Evolutionary conservation across 2,888 invertebrate genomes (phyloP), one percentile per base, ranked within the genome.

Genomic region (Agriotes lineatus): DNA sequence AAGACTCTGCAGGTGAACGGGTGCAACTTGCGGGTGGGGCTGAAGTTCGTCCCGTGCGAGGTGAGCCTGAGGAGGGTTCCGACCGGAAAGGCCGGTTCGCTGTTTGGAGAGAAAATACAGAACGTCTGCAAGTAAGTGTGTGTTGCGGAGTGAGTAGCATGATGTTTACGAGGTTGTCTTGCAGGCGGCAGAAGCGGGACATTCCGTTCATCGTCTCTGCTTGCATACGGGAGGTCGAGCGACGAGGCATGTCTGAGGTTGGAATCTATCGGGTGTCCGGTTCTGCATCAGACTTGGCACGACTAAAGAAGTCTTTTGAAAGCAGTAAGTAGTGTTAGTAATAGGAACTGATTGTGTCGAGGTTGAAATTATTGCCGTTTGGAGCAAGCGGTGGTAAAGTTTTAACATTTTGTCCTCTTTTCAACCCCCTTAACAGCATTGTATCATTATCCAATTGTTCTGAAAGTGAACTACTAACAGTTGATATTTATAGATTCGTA

Each of bases 181-280:
- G 1, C 18, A 93, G 93, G 82, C 89, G 93, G 54, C 93, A 94
- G 80, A 94, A 93, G 82, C 90, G 93, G 71, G 92, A 92, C 83
- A 91, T 91, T 80, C 97, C 97, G 72, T 95, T 96, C 82, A 93
- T 97, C 76, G 91, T 97, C 77, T 94, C 94, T 73, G 93, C 96
- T 61, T 97, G 97, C 83, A 93, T 96, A 70, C 89, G 96, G 63
- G 96, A 97, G 84, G 96, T 97, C 60, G 97, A 97, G 83, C 88
- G 94, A 74, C 89, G 96, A 77, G 96, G 96, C 61, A 92, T 97
- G 85, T 90, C 91, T 74, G 97, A 97, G 86, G 92, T 96, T 59
- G 97, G 97, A 61, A 89, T 97, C 73, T 97, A 97, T 86, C 89
- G 97, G 72, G 96, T 97, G 22, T 97, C 97, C 37, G 97, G 97